phyloP scores from a whole-genome alignment of 1,140 invertebrate genomes.

The Brachystomella parvula region DNA sequence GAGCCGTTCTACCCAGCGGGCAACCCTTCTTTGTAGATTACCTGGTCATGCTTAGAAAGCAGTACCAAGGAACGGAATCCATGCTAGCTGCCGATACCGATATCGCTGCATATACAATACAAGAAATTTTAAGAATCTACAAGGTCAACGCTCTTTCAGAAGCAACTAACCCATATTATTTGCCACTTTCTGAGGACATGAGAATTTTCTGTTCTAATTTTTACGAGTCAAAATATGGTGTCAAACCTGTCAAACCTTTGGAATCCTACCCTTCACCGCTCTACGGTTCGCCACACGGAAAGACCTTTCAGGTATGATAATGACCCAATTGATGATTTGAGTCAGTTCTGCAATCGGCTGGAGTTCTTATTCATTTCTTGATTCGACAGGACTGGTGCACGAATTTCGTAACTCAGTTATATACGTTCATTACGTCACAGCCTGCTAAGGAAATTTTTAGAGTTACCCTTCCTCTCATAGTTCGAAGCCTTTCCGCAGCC shows the following conservation, averaged over 20 bases:
- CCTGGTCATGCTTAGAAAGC: background rate
- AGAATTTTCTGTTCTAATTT: no score
- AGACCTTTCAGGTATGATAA: no score
- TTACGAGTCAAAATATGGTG: background rate
- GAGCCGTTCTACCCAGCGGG: background rate
- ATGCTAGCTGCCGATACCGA: background rate
- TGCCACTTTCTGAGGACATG: no score
- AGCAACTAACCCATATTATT: no score
- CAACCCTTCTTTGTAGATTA: background rate
- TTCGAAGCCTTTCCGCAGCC: background rate
- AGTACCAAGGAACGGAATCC: background rate
- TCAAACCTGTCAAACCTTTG: background rate
- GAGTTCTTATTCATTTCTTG: no score
- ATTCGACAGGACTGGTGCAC: conserved; percentile 6
- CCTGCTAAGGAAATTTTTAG: background rate
- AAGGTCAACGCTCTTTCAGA: no score
- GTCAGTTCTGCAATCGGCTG: no score
- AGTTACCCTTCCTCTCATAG: background rate
- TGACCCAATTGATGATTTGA: no score
- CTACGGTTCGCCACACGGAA: background rate
- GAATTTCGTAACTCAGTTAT: background rate
- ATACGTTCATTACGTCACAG: background rate
- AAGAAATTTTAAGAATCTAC: background rate
- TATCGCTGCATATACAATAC: background rate
- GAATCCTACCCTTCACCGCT: background rate